phyloP scores from a whole-genome alignment of 2,888 invertebrate species.

The Drosophila meridiana region DNA sequence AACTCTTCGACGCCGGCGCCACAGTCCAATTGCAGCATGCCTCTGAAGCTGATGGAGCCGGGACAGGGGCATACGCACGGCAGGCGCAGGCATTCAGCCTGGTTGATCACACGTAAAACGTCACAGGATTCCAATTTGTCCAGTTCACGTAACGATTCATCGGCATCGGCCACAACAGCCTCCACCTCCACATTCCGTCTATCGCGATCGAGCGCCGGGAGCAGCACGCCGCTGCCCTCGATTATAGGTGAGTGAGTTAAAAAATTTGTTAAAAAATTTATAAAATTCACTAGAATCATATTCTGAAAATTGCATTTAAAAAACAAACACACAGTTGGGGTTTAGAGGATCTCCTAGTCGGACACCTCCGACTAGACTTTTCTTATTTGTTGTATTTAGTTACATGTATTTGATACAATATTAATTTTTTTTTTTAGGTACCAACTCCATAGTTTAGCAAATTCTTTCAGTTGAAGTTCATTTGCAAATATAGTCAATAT shows the following conservation, averaged over 20 bases:
- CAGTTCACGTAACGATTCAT: slow-evolving; percentile 95
- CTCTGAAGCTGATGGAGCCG: slow-evolving; percentile 90
- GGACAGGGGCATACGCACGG: slow-evolving; percentile 72
- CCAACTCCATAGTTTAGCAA: no score
- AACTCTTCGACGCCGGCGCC: slow-evolving; percentile 83
- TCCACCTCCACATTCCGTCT: slow-evolving; percentile 96
- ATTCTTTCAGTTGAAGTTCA: no score
- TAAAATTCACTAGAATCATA: no score
- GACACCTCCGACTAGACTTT: no score
- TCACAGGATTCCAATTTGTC: slow-evolving; percentile 96
- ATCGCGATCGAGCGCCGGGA: slow-evolving; percentile 91
- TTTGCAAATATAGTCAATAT: no score
- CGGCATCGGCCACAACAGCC: slow-evolving; percentile 95
- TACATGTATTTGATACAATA: no score
- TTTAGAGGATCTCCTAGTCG: no score
- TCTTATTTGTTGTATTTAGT: no score
- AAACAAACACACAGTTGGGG: no score
- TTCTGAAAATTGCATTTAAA: no score
- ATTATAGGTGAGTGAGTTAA: slow-evolving; percentile 75
- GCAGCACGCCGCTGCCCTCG: slow-evolving; percentile 86
- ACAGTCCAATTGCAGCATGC: slow-evolving; percentile 87
- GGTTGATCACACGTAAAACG: slow-evolving; percentile 96
- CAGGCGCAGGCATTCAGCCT: slow-evolving; percentile 93
- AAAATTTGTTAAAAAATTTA: no score
- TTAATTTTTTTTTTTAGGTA: no score